These are phyloP conservation scores for Rhagonycha lutea DNA, from an alignment of 2,888 invertebrate genomes.

Conservation along the genomic window DNA sequence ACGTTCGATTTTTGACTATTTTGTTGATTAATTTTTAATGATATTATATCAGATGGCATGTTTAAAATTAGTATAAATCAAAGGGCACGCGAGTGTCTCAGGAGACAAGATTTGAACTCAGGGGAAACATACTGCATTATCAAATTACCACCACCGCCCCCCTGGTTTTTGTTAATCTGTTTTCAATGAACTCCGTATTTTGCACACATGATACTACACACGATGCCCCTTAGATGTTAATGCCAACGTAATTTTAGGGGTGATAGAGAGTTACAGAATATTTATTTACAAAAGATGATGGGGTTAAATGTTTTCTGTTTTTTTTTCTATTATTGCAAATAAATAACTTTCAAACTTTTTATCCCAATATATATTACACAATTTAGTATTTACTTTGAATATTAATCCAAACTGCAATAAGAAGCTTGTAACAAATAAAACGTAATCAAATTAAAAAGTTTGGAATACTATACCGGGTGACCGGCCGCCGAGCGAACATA, in stretches of 20 bases:
- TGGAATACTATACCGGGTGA: too few relatives aligned
- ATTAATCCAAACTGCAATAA: too few relatives aligned
- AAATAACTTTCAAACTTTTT: too few relatives aligned
- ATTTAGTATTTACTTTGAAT: too few relatives aligned
- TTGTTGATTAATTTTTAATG: conserved; percentile 56
- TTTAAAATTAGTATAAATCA: conserved; percentile 59
- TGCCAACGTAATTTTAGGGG: conserved; percentile 23
- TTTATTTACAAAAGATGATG: conserved; percentile 8
- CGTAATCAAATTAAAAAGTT: too few relatives aligned
- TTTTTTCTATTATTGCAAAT: not conserved
- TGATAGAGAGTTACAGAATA: conserved; percentile 7
- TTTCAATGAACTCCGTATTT: conserved; percentile 54
- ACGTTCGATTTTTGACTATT: conserved; percentile 33
- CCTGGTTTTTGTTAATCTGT: conserved; percentile 55
- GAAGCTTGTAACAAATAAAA: too few relatives aligned
- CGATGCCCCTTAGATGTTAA: conserved; percentile 30
- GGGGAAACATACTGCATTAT: conserved; percentile 54
- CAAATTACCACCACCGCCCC: conserved; percentile 57
- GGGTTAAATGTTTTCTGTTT: conserved; percentile 12
- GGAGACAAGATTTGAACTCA: conserved; percentile 40
- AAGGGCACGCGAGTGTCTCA: conserved; percentile 52
- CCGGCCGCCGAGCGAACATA: too few relatives aligned
- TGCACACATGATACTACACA: conserved; percentile 50
- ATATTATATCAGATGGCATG: conserved; percentile 57
- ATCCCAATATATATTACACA: too few relatives aligned